These are phyloP conservation scores for Vanessa tameamea DNA, from an alignment of 1,140 invertebrate genomes.

Conservation along the genomic window DNA sequence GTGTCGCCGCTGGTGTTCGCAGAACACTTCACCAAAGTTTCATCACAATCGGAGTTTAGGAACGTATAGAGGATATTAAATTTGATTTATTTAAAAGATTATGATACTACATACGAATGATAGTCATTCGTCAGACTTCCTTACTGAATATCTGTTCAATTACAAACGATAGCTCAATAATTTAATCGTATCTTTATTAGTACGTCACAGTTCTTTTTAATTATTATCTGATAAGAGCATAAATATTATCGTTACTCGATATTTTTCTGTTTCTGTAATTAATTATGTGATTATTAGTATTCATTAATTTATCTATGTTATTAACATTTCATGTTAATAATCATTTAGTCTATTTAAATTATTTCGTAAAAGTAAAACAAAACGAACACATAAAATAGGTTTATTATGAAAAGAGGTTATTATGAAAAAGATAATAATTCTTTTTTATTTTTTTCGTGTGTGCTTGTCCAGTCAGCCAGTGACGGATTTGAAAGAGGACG, in stretches of 20 bases:
- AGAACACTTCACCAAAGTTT: too few species aligned
- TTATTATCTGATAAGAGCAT: conserved; percentile 8
- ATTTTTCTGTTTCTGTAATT: conserved; percentile 6
- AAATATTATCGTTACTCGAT: conserved; percentile 12
- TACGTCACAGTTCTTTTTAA: conserved; percentile 3
- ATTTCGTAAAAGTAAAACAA: background rate
- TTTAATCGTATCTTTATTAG: background rate
- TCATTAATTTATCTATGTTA: background rate
- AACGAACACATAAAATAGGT: background rate
- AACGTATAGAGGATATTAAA: too few species aligned
- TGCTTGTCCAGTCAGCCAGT: conserved; percentile 16
- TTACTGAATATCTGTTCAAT: background rate
- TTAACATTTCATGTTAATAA: too few species aligned
- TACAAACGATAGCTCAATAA: background rate
- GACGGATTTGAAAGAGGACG: background rate
- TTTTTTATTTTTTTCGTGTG: conserved; percentile 33
- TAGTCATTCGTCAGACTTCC: too few species aligned
- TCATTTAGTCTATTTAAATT: background rate
- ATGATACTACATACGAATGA: too few species aligned
- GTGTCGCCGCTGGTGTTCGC: too few species aligned
- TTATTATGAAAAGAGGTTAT: conserved; percentile 20
- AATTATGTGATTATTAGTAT: background rate
- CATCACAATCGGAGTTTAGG: too few species aligned
- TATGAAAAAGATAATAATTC: conserved; percentile 35
- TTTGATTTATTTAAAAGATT: too few species aligned